Evolutionary conservation across 2,113 vertebrate genomes (phyloP).

Genomic region (Hypocryptadius cinnamomeus): DNA sequence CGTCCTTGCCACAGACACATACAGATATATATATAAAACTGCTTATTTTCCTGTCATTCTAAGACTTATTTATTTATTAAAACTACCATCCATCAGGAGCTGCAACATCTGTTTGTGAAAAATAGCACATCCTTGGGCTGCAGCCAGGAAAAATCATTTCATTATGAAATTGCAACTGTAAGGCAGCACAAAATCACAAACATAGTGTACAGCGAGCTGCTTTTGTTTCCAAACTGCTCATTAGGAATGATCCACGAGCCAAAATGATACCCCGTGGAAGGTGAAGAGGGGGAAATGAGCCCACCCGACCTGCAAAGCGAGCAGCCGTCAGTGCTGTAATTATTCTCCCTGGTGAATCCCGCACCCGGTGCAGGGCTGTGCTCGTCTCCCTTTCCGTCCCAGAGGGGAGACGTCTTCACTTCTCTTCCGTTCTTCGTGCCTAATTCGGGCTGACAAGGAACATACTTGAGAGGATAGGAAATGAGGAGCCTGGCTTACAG

Average conservation of each 20-base stretch:
- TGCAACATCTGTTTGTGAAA: constrained; percentile 50
- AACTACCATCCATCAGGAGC: constrained; percentile 25
- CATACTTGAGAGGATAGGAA: constrained; percentile 51
- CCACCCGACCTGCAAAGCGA: neutral
- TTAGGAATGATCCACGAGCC: constrained; percentile 34
- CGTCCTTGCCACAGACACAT: neutral
- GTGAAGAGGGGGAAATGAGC: constrained; percentile 18
- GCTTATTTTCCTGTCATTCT: neutral
- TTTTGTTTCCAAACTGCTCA: constrained; percentile 64
- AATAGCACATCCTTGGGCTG: constrained; percentile 50
- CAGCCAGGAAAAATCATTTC: constrained; percentile 35
- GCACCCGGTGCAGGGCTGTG: neutral
- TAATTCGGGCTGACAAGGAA: constrained; percentile 58
- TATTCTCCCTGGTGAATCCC: neutral
- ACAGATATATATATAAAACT: neutral
- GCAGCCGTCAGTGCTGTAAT: neutral
- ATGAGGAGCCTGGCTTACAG: constrained; percentile 29
- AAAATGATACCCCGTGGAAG: constrained; percentile 32
- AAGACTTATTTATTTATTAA: constrained; percentile 26
- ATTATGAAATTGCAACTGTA: constrained; percentile 8
- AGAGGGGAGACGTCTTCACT: constrained; percentile 14
- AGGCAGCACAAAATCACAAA: constrained; percentile 21
- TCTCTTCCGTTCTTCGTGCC: constrained; percentile 54
- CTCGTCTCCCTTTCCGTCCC: constrained; percentile 17
- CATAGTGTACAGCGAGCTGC: constrained; percentile 34